Evolutionary conservation across 2,113 vertebrate species (phyloP).

Genomic region (Furnarius figulus): DNA sequence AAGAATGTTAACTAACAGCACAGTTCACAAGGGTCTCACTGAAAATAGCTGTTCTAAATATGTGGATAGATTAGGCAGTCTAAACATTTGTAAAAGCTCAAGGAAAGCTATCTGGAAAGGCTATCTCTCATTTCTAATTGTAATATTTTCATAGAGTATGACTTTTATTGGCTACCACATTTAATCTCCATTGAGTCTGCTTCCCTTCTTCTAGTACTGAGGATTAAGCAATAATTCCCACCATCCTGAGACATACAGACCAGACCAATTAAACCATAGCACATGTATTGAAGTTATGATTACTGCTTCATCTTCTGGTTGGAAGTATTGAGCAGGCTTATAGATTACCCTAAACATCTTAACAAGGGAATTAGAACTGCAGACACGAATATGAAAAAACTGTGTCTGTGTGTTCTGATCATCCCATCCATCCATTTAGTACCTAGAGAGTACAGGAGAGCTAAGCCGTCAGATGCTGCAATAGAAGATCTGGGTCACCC

Average conservation of each 20-base stretch:
- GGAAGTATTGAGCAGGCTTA: background rate
- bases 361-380: background rate
- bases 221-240: conserved; percentile 22
- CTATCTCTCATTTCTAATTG: conserved; percentile 20
- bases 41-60: conserved; percentile 66
- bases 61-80: conserved; percentile 50
- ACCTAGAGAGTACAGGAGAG: background rate
- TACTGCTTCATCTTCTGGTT: background rate
- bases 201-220: background rate
- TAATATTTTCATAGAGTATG: background rate
- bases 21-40: conserved; percentile 51
- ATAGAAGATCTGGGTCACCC: background rate
- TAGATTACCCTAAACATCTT: background rate
- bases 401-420: background rate
- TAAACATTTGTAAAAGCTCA: conserved; percentile 57
- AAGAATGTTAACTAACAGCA: conserved; percentile 69
- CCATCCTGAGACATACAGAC: background rate
- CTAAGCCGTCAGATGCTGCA: background rate
- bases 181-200: background rate
- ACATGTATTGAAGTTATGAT: background rate
- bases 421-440: background rate
- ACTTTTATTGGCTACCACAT: conserved; percentile 1
- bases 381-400: background rate
- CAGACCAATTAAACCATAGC: background rate
- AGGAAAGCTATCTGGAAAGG: conserved; percentile 50